These are phyloP conservation scores for Helicolenus hilgendorfi DNA, from an alignment of 2,797 vertebrate species.

Conservation along the genomic window DNA sequence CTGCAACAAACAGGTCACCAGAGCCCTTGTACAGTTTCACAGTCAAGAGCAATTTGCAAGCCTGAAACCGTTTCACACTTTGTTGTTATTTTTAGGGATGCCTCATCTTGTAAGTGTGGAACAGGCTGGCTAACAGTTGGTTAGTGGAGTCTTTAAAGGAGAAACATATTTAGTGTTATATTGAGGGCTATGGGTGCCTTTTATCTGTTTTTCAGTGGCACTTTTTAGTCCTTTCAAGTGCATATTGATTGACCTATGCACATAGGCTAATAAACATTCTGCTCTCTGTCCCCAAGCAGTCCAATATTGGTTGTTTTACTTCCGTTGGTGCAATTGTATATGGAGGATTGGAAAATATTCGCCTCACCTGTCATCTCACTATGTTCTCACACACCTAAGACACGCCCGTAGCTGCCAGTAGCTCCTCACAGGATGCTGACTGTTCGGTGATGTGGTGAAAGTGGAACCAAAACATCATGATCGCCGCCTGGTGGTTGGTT, in stretches of 20 bases:
- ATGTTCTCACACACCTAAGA: too few relatives aligned
- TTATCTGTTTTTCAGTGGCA: not conserved
- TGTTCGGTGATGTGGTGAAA: too few relatives aligned
- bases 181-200: not conserved
- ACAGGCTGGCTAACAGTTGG: slow-evolving; percentile 36
- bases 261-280: not conserved
- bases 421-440: too few relatives aligned
- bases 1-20: slow-evolving; percentile 45
- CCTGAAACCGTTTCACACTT: slow-evolving; percentile 68
- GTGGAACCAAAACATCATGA: too few relatives aligned
- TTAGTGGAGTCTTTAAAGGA: slow-evolving; percentile 6
- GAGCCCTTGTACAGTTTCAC: slow-evolving; percentile 22
- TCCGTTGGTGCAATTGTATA: not conserved
- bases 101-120: slow-evolving; percentile 38
- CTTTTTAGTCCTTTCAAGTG: not conserved
- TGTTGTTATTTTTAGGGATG: slow-evolving; percentile 68
- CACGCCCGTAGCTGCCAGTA: too few relatives aligned
- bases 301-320: not conserved
- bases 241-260: not conserved
- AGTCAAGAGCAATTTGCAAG: slow-evolving; percentile 53
- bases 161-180: slow-evolving; percentile 32
- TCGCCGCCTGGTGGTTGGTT: fast-evolving
- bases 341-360: not conserved
- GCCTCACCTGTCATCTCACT: fast-evolving
- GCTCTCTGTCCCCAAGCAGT: too few relatives aligned